phyloP scores from a whole-genome alignment of 2,888 invertebrate species.

The Zaprionus bogoriensis region DNA sequence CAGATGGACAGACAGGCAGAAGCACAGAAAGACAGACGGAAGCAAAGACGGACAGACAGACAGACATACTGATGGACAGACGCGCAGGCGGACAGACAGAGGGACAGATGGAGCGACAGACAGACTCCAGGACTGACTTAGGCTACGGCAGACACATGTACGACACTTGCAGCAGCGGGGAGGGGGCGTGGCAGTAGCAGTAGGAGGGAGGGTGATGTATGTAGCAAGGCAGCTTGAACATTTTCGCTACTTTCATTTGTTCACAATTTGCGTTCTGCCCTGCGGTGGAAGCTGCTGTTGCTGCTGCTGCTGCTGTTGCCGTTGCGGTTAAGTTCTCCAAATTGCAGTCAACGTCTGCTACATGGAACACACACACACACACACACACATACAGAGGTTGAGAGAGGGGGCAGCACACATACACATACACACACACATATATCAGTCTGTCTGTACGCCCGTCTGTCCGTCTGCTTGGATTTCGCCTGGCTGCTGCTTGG shows the following conservation, averaged over 20 bases:
- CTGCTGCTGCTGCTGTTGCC: slow-evolving; percentile 1
- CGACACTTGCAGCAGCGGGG: slow-evolving; percentile 11
- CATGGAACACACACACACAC: slow-evolving; percentile 37
- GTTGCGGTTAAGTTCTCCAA: slow-evolving; percentile 72
- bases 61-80: too few relatives aligned
- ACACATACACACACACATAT: not conserved
- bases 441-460: too few relatives aligned
- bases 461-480: slow-evolving; percentile 21
- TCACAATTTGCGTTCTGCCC: slow-evolving; percentile 74
- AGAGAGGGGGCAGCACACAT: not conserved
- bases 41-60: too few relatives aligned
- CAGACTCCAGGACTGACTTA: not conserved
- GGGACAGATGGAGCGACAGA: not conserved
- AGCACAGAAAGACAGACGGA: too few relatives aligned
- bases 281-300: slow-evolving; percentile 54
- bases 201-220: not conserved
- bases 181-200: not conserved
- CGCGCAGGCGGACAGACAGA: too few relatives aligned
- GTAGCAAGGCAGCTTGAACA: slow-evolving; percentile 31
- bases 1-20: too few relatives aligned
- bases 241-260: slow-evolving; percentile 75
- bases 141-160: slow-evolving; percentile 53
- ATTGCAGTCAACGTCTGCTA: slow-evolving; percentile 71
- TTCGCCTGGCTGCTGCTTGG: slow-evolving; percentile 22
- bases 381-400: slow-evolving; percentile 11